Base-by-base conservation (phyloP, 1,140 invertebrate species). In the Oryctes rhinoceros region DNA sequence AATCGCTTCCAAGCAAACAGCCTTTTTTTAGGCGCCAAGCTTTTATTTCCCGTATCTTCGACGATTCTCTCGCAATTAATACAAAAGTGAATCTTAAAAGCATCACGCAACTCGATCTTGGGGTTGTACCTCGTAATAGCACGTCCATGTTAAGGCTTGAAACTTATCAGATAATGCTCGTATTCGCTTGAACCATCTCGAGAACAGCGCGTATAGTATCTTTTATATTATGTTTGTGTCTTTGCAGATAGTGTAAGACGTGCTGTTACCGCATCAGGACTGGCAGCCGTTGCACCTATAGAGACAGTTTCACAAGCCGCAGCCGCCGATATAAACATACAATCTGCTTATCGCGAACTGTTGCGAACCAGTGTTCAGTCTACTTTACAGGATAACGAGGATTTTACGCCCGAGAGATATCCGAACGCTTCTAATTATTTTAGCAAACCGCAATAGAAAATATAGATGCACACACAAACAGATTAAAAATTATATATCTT, bases 351-450 rank as follows among this genome's bases (percentile, higher is more conserved):
- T 81, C 85, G 88, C 35, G 87, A 87, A 76, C 86, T 90, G 80
- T 81, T 91, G n/a, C 83, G 86, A 11, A 80, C 83, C 1, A 85
- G 85, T 10, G 87, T 91, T 18, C 85, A 86, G 74, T 81, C 87
- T 9, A 85, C 87, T 59, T 81, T 91, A 11, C 81, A 87, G 62
- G 85, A 85, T 71, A 90, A 91, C 82, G 83, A 86, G 67, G 90
- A 91, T 80, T 91, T 89, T 82, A 88, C 85, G 18, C 86, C 90
- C 5, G 89, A 90, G 65, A 84, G 86, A 80, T 91, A 88, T 84
- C 90, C 90, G 13, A 90, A 90, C 82, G 84, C 88, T 44, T 83
- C 88, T 76, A 86, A 85, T 82, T 90, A 89, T 83, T 90, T 90
- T 82, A 84, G 84, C 75, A 82, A 81, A 80, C 80, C 82, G 80